Conservation (phyloP, 2,888 invertebrate genomes). For the Rotaria socialis region DNA sequence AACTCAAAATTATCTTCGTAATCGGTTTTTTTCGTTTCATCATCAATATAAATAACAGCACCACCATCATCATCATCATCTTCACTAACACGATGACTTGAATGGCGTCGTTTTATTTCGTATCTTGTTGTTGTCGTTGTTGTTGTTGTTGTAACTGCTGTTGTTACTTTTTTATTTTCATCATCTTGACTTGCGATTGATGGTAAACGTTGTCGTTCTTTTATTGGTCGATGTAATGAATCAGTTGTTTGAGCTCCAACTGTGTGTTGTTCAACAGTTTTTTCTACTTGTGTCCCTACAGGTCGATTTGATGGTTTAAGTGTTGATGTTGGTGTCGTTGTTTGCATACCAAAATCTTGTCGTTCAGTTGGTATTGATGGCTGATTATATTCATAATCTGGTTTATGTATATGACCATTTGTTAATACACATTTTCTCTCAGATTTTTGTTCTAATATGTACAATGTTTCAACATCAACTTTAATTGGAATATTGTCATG, state of each 20-base stretch:
- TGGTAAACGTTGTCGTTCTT: not conserved
- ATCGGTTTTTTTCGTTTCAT: not conserved
- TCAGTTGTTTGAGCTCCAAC: conserved; percentile 14
- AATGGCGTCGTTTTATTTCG: not conserved
- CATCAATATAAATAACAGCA: not conserved
- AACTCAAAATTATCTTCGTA: not conserved
- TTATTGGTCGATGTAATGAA: not conserved
- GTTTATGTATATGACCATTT: not conserved
- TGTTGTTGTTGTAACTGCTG: not conserved
- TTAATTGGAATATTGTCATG: not conserved
- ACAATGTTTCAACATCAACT: conserved; percentile 16
- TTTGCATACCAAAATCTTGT: not conserved
- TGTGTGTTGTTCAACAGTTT: not conserved
- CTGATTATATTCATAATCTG: not conserved
- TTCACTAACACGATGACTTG: not conserved
- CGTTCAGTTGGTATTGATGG: not conserved
- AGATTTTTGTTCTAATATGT: not conserved
- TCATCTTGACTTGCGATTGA: not conserved
- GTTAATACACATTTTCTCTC: not conserved
- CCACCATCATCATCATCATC: not conserved
- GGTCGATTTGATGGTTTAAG: not conserved
- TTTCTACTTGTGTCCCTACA: not conserved
- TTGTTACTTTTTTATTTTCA: not conserved
- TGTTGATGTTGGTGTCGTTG: not conserved
- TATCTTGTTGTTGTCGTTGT: not conserved